These are phyloP conservation scores for Sminthurinus signatus DNA, from an alignment of 1,140 invertebrate genomes.

Conservation along the genomic window DNA sequence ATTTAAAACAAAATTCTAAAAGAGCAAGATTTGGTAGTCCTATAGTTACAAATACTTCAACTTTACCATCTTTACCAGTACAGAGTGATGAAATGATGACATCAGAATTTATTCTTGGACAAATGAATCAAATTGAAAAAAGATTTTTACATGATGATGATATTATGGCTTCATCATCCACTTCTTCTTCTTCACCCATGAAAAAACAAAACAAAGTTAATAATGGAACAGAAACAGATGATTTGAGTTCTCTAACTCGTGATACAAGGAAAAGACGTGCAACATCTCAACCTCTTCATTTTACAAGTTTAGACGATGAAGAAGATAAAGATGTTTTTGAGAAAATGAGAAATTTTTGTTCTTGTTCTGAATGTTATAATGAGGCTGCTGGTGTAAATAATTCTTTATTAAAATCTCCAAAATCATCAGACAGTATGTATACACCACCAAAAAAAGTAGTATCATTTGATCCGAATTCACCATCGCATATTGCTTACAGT, in stretches of 20 bases:
- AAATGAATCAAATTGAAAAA: conserved; percentile 42
- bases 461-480: too few relatives aligned
- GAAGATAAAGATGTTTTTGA: conserved; percentile 24
- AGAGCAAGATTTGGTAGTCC: conserved; percentile 11
- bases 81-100: conserved; percentile 22
- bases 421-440: too few relatives aligned
- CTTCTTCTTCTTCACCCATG: too few relatives aligned
- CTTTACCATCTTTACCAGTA: neutral
- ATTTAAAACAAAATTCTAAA: conserved; percentile 7
- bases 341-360: conserved; percentile 27
- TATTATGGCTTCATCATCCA: too few relatives aligned
- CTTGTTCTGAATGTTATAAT: conserved; percentile 37
- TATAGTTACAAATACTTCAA: neutral
- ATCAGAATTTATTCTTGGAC: conserved; percentile 38
- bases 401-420: too few relatives aligned
- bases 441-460: too few relatives aligned
- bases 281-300: neutral
- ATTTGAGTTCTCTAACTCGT: too few relatives aligned
- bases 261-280: conserved; percentile 30
- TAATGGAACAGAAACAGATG: too few relatives aligned
- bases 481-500: too few relatives aligned
- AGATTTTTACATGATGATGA: conserved; percentile 39
- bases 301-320: conserved; percentile 25
- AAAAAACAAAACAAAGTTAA: too few relatives aligned
- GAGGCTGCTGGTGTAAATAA: conserved; percentile 37